Conservation (phyloP, 2,797 vertebrate genomes). For the Kryptopterus vitreolus region DNA sequence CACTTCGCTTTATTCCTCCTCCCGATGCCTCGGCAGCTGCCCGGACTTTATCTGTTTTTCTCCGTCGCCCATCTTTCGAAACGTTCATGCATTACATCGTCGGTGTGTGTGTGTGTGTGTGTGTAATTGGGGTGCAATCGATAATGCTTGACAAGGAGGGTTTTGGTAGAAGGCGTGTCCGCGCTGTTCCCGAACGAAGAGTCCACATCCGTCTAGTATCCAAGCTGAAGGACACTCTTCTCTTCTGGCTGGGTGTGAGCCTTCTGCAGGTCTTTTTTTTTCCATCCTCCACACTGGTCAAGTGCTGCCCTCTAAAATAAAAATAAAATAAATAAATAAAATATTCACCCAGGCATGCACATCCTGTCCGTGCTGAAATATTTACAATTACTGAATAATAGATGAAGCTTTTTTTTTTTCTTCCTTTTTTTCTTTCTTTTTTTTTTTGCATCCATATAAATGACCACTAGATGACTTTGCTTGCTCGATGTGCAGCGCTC, state of each 20-base stretch:
- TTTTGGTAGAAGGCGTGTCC: slow-evolving; percentile 40
- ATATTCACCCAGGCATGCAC: slow-evolving; percentile 68
- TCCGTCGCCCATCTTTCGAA: neutral
- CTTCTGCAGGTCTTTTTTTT: slow-evolving; percentile 32
- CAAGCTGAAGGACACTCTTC: slow-evolving; percentile 27
- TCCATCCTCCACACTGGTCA: slow-evolving; percentile 28
- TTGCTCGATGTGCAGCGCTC: slow-evolving; percentile 59
- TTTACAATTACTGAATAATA: slow-evolving; percentile 76
- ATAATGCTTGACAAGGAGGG: slow-evolving; percentile 24
- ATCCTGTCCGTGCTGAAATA: slow-evolving; percentile 73
- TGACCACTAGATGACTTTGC: slow-evolving; percentile 69
- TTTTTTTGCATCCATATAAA: slow-evolving; percentile 49
- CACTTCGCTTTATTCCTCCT: neutral
- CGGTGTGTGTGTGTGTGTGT: neutral
- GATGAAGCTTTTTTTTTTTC: slow-evolving; percentile 49
- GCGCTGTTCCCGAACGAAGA: slow-evolving; percentile 19
- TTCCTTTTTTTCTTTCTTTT: neutral
- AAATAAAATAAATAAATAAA: slow-evolving; percentile 55
- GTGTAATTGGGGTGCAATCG: slow-evolving; percentile 3
- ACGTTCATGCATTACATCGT: neutral
- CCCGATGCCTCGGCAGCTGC: neutral
- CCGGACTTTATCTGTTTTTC: neutral
- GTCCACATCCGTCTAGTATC: neutral
- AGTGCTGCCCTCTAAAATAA: slow-evolving; percentile 56
- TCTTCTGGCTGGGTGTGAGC: slow-evolving; percentile 48